Base-by-base conservation (phyloP, 2,797 vertebrate genomes). In the Artibeus lituratus region DNA sequence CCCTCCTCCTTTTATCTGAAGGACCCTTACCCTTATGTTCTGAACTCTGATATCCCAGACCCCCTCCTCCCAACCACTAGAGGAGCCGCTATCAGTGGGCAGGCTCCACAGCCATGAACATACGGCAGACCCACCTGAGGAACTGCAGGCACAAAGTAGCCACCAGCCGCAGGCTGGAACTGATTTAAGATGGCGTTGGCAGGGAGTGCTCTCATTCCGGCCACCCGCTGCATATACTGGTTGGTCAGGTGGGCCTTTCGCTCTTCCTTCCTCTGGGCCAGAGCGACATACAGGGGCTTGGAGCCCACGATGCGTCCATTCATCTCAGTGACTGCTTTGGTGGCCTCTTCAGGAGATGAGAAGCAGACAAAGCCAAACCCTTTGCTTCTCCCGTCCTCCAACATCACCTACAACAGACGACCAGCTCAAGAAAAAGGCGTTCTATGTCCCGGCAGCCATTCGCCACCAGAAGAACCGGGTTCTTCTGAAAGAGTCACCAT, bases 361-460 rank as follows among this genome's bases (percentile, higher is more conserved):
- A 99, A 99, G 98, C 99, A 99, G 97, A 99, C 99, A 67, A 99
- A 99, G 94, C 99, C 99, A 94, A 99, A 99, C 44, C 99, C 99
- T 98, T 99, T 99, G 98, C 99, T 99, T 96, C 99, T 99, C 35
- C 99, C 99, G 47, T 99, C 99, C 97, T 99, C 99, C 47, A 99
- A 98, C 99, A 99, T 99, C 93, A 99, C 99, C 99, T 99, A 95
- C 76, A 89, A 82, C 90, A 96, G 0, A 42, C n/a, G 53, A 26
- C 14, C 69, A 81, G 53, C 39, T 29, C 72, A 57, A 86, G 76
- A 65, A 80, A 84, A 49, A 83, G 29, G 16, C 18, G 15, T 69
- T 39, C 35, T 81, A 16, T 37, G 26, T n/a, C 21, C 10, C 1
- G 10, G 51, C 49, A 24, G 14, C 39, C 47, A 44, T 78, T 80